phyloP scores from a whole-genome alignment of 2,888 invertebrate genomes.

The Parasteatoda lunata region DNA sequence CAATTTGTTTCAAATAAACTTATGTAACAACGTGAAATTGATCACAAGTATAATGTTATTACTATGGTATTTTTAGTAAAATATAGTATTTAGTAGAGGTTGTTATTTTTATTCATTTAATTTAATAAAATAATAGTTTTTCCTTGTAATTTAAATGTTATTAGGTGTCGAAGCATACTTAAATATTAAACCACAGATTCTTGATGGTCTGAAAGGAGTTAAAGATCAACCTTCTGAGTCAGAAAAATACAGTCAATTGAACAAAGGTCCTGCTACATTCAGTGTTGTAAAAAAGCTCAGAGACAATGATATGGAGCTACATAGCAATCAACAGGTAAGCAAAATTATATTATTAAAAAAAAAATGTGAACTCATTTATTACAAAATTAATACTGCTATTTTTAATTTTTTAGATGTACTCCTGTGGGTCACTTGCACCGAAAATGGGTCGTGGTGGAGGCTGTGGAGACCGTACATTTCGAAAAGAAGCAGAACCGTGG shows the following conservation, averaged over 20 bases:
- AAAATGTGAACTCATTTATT: background rate
- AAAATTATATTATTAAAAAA: background rate
- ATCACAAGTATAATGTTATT: no score
- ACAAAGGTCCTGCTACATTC: slow-evolving; percentile 75
- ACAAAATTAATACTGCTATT: background rate
- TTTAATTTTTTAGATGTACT: slow-evolving; percentile 76
- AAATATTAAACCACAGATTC: slow-evolving; percentile 74
- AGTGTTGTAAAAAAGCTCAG: slow-evolving; percentile 76
- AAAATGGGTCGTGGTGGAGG: slow-evolving; percentile 76
- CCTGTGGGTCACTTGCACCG: slow-evolving; percentile 77
- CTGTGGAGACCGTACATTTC: slow-evolving; percentile 76
- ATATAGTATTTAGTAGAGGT: no score
- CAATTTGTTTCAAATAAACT: no score
- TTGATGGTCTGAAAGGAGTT: slow-evolving; percentile 75
- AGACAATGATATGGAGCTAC: slow-evolving; percentile 76
- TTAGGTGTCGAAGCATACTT: slow-evolving; percentile 73
- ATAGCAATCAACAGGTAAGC: slow-evolving; percentile 75
- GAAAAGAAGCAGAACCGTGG: slow-evolving; percentile 77
- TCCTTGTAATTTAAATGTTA: background rate
- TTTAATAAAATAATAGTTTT: no score
- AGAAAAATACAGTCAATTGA: slow-evolving; percentile 74
- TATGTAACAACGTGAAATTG: no score
- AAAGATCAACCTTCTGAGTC: slow-evolving; percentile 74
- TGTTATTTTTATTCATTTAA: no score
- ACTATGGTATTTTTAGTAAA: no score